Evolutionary conservation across 2,113 vertebrate species (phyloP).

Genomic region (Dipodomys merriami): DNA sequence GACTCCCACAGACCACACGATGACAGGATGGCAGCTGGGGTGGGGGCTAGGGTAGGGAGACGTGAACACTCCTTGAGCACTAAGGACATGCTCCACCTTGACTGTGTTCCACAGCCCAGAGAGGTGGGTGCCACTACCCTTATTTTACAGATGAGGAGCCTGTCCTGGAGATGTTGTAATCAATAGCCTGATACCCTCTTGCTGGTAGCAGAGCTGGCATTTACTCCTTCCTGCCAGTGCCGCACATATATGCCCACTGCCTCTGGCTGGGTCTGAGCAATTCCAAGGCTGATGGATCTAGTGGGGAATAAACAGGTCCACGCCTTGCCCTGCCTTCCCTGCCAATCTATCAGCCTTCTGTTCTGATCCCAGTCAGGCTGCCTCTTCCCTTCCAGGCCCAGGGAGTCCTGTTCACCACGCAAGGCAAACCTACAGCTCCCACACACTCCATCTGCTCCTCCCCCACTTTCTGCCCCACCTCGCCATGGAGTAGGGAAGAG

Average conservation of each 20-base stretch:
- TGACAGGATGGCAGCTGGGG: slow-evolving; percentile 29
- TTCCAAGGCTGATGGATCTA: neutral
- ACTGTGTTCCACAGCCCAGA: neutral
- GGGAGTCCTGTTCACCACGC: slow-evolving; percentile 39
- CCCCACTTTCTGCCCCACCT: neutral
- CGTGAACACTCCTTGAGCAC: neutral
- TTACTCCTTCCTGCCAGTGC: neutral
- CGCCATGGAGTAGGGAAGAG: neutral
- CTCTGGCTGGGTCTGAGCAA: neutral
- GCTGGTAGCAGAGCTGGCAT: neutral
- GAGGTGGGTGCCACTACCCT: neutral
- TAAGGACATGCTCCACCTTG: neutral
- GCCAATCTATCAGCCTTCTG: neutral
- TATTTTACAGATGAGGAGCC: neutral
- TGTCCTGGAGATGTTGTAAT: neutral
- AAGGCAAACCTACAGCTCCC: slow-evolving; percentile 46
- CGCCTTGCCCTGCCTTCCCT: neutral
- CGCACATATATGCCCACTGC: neutral
- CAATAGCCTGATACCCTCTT: neutral
- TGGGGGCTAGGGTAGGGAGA: neutral
- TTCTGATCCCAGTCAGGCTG: neutral
- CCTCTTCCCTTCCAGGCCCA: slow-evolving; percentile 5
- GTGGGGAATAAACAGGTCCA: neutral
- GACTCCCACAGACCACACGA: slow-evolving; percentile 37
- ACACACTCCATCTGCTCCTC: slow-evolving; percentile 68